Evolutionary conservation across 92 coral and sea anemone genomes (phyloP).

Genomic region (Porites evermanni): DNA sequence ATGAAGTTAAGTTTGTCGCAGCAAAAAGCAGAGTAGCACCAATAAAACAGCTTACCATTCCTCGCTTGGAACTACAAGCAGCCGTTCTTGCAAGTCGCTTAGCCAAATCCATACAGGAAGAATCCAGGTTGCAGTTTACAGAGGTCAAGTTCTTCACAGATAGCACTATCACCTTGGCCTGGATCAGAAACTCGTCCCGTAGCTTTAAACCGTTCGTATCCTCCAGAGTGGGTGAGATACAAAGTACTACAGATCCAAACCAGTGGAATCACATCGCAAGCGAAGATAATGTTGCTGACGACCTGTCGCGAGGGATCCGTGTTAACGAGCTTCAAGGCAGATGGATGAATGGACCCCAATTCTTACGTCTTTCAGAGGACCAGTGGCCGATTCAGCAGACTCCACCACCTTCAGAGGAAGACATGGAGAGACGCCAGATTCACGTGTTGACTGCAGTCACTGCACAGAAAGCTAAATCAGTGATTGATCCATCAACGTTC

Average conservation of each 20-base stretch:
- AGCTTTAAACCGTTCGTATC: conserved; percentile 58
- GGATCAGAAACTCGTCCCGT: conserved; percentile 47
- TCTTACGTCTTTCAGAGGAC: not conserved
- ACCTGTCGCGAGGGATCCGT: conserved; percentile 2
- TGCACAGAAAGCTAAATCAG: not conserved
- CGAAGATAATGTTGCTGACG: conserved; percentile 54
- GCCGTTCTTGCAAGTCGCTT: conserved; percentile 38
- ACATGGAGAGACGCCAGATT: too few species aligned
- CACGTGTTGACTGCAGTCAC: not conserved
- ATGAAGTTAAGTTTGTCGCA: too few species aligned
- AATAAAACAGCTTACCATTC: too few species aligned
- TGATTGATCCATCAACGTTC: not conserved
- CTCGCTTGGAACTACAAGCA: too few species aligned
- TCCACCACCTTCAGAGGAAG: too few species aligned
- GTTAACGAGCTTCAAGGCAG: conserved; percentile 28
- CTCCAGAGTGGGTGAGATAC: conserved; percentile 46
- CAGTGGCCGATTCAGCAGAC: not conserved
- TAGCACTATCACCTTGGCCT: conserved; percentile 50
- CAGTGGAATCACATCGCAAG: conserved; percentile 56
- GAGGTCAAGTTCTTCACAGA: conserved; percentile 22
- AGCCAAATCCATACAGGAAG: conserved; percentile 28
- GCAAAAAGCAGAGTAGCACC: too few species aligned
- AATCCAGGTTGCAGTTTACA: conserved; percentile 29
- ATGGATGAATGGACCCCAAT: conserved; percentile 38
- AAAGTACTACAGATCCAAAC: not conserved